Base-by-base conservation (phyloP, 2,113 vertebrate species). In the Guaruba guarouba region DNA sequence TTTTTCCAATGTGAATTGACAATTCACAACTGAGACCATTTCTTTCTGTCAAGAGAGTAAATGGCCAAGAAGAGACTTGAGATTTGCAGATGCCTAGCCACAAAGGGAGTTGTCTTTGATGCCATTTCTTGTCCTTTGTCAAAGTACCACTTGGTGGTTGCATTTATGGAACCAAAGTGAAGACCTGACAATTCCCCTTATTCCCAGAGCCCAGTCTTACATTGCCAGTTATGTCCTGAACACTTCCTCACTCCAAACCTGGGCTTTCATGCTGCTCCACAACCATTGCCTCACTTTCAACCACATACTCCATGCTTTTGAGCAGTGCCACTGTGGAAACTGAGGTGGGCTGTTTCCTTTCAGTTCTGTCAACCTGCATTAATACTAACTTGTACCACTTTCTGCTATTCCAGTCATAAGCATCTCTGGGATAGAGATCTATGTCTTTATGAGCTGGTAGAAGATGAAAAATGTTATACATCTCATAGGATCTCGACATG, bases 1-100 rank as follows among this genome's bases (percentile, higher is more conserved):
- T 48, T 49, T n/a, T 41, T 78, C n/a, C 91, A 93, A 95, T 73
- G 35, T 10, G 44, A 95, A 96, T 71, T 88, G 96, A 79, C 95
- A 94, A 9, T 23, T 97, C 1, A 3, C 71, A 96, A 92, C 68
- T 73, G 83, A 94, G 71, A 90, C 23, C 7, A 18, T 95, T 92
- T 78, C 55, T 84, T 83, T 48, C 71, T 10, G 10, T 90, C 86
- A 82, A 33, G 55, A 73, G 43, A 29, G 25, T 57, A 75, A 95
- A 80, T 3, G 13, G 61, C 17, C 68, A 64, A 18, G 48, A 54
- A 49, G 37, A 69, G 48, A 48, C 74, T 91, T 89, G 74, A 90
- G 63, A 24, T 67, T 43, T 86, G 75, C 76, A 82, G 44, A 71
- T 48, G 52, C 6, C 27, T 41, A 49, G 8, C 9, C 46, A 67